These are phyloP conservation scores for Sclerurus mexicanus DNA, from an alignment of 2,113 vertebrate genomes.

Conservation along the genomic window DNA sequence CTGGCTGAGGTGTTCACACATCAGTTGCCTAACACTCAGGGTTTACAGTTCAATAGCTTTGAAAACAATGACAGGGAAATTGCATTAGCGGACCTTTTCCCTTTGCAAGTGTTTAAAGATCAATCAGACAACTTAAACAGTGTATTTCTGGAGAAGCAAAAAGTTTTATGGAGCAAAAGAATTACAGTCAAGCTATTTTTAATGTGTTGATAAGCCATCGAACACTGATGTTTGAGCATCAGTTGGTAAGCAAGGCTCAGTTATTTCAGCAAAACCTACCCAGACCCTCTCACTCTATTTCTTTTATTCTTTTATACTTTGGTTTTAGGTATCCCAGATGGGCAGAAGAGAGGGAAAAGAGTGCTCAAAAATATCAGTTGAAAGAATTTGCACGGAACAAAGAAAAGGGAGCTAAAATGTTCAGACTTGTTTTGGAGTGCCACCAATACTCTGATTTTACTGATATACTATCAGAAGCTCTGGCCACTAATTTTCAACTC, in stretches of 20 bases:
- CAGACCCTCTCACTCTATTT: neutral
- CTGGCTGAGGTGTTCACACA: neutral
- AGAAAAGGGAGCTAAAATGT: neutral
- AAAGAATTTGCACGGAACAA: neutral
- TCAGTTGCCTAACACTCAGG: neutral
- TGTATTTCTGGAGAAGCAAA: neutral
- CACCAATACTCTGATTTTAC: neutral
- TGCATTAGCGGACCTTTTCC: conserved; percentile 3
- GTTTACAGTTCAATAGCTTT: conserved; percentile 41
- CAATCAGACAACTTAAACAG: neutral
- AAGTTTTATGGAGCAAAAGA: neutral
- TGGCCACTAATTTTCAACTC: neutral
- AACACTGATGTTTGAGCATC: neutral
- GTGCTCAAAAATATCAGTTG: neutral
- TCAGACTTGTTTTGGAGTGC: neutral
- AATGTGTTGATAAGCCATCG: neutral
- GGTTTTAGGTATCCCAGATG: neutral
- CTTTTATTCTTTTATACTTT: neutral
- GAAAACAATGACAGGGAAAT: conserved; percentile 39
- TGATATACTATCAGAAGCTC: neutral
- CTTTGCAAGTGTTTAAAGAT: neutral
- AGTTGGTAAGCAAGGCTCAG: neutral
- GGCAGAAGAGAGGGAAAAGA: neutral
- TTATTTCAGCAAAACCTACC: neutral
- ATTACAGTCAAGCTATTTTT: neutral